A percentile compares a stretch with the other conserved stretches of the same genome.
phyloP scores from a whole-genome alignment of 2,113 vertebrate species.

The Nothocercus nigrocapillus region DNA sequence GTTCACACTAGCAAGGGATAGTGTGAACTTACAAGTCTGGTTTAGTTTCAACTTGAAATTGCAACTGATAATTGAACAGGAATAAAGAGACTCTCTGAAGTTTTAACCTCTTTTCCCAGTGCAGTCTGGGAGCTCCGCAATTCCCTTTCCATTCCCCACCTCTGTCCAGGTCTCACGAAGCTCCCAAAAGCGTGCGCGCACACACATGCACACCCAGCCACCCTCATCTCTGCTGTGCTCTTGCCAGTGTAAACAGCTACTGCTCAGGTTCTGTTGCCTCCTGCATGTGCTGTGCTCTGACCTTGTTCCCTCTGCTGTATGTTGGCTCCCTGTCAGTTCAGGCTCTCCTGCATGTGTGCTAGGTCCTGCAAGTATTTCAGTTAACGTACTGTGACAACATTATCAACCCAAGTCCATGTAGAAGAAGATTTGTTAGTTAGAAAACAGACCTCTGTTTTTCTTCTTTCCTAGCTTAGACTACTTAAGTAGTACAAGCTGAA shows the following conservation, averaged over 20 bases:
- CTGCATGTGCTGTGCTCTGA: neutral
- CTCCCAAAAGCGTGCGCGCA: neutral
- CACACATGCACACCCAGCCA: neutral
- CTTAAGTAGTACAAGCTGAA: neutral
- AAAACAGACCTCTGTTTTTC: slow-evolving; percentile 12
- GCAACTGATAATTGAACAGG: neutral
- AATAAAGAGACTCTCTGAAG: neutral
- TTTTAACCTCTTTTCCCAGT: neutral
- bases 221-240: neutral
- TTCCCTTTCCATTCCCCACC: neutral
- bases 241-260: neutral
- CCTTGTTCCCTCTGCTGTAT: neutral
- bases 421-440: neutral
- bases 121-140: neutral
- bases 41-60: neutral
- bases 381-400: neutral
- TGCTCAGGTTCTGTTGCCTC: neutral
- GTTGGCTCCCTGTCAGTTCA: neutral
- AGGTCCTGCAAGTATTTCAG: neutral
- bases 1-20: no score
- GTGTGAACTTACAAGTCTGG: neutral
- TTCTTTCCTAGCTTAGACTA: neutral
- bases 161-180: neutral
- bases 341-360: neutral
- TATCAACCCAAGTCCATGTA: neutral